phyloP scores from a whole-genome alignment of 2,113 vertebrate genomes.

The Mobula birostris region DNA sequence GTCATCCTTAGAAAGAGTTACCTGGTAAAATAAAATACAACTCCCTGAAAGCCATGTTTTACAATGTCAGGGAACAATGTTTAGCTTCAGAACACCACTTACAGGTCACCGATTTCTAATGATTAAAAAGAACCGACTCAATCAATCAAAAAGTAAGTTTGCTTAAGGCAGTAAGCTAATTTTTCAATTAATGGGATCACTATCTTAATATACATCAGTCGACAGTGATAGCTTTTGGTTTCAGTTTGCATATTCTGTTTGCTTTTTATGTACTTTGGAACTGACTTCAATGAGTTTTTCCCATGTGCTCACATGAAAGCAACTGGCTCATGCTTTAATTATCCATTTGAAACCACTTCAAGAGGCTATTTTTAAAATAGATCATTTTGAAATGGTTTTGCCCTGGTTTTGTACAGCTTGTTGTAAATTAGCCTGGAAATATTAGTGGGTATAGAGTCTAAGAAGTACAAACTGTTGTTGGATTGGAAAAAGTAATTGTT shows the following conservation, averaged over 20 bases:
- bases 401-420: constrained; percentile 33
- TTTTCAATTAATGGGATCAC: constrained; percentile 33
- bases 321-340: constrained; percentile 35
- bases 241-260: constrained; percentile 22
- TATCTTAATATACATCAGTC: neutral
- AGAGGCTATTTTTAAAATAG: constrained; percentile 33
- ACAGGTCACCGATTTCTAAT: neutral
- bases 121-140: neutral
- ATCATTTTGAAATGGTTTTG: constrained; percentile 36
- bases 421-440: constrained; percentile 28
- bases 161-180: constrained; percentile 27
- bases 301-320: constrained; percentile 36
- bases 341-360: constrained; percentile 37
- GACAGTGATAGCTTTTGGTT: constrained; percentile 21
- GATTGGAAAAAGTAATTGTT: constrained; percentile 19
- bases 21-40: neutral
- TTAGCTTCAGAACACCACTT: neutral
- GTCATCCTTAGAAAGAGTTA: neutral
- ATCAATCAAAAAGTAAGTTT: constrained; percentile 1
- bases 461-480: constrained; percentile 19
- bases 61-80: neutral
- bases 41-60: neutral
- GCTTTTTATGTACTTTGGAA: constrained; percentile 36
- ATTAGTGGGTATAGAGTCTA: constrained; percentile 24
- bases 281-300: constrained; percentile 33